phyloP scores from a whole-genome alignment of 2,888 invertebrate genomes.

The Acholoe squamosa region DNA sequence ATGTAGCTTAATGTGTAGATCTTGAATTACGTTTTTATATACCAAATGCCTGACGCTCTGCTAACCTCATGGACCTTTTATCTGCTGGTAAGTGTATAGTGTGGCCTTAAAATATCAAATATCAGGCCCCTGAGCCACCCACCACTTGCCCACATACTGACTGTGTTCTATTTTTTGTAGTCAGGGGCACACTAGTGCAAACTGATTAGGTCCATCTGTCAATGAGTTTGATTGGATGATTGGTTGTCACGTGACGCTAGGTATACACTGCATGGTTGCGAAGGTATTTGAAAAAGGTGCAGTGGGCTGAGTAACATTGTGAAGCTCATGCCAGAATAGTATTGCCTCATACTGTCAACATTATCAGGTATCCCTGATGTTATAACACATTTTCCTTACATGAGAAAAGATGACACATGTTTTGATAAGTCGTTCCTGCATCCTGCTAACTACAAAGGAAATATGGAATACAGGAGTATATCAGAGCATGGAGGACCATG shows the following conservation, averaged over 20 bases:
- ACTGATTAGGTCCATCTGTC: slow-evolving; percentile 34
- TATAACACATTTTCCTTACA: too few species aligned
- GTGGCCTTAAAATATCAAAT: not conserved
- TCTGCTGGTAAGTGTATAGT: slow-evolving; percentile 35
- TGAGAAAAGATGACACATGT: too few species aligned
- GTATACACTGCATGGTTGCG: slow-evolving; percentile 46
- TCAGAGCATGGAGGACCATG: too few species aligned
- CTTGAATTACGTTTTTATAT: slow-evolving; percentile 51
- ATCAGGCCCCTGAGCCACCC: not conserved
- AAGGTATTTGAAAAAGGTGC: slow-evolving; percentile 26
- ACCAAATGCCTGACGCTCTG: slow-evolving; percentile 46
- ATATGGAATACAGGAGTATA: too few species aligned
- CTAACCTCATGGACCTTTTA: slow-evolving; percentile 16
- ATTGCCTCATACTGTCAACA: too few species aligned
- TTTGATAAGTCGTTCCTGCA: too few species aligned
- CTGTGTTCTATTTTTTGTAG: slow-evolving; percentile 23
- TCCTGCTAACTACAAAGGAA: too few species aligned
- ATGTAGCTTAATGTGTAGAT: slow-evolving; percentile 39
- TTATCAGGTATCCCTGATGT: too few species aligned
- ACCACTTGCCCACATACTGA: not conserved
- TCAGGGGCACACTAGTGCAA: not conserved
- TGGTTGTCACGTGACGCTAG: slow-evolving; percentile 61
- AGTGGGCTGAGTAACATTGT: not conserved
- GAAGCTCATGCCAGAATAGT: too few species aligned
- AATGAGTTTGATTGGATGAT: slow-evolving; percentile 59